Conservation (phyloP, 1,140 invertebrate species). For the Chrysomallon squamiferum region DNA sequence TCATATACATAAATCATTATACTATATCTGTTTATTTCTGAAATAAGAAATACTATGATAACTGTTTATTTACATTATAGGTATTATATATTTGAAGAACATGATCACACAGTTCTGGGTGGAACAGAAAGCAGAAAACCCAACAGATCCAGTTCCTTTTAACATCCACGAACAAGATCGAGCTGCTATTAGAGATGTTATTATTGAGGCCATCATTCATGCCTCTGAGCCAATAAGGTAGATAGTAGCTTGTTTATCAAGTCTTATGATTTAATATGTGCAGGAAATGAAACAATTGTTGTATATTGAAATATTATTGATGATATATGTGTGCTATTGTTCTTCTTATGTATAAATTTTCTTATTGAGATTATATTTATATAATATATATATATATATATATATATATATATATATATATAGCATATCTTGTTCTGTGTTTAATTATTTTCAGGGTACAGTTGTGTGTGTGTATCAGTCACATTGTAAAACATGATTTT, state of each 20-base stretch:
- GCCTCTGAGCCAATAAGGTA: slow-evolving; percentile 87
- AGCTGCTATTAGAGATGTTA: slow-evolving; percentile 87
- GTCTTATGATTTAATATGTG: background rate
- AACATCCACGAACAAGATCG: slow-evolving; percentile 96
- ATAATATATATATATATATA: too few relatives aligned
- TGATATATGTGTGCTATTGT: background rate
- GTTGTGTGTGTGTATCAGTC: slow-evolving; percentile 87
- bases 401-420: too few relatives aligned
- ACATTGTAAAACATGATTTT: slow-evolving; percentile 95
- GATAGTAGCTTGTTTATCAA: slow-evolving; percentile 4
- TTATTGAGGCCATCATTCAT: slow-evolving; percentile 94
- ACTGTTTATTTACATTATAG: too few relatives aligned
- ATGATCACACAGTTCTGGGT: slow-evolving; percentile 90
- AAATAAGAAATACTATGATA: too few relatives aligned
- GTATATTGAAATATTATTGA: background rate
- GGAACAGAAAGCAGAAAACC: slow-evolving; percentile 71
- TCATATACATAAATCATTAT: too few relatives aligned
- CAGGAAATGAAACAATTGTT: background rate
- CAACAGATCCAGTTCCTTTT: slow-evolving; percentile 80
- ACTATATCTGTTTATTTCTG: too few relatives aligned
- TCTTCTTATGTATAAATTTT: background rate
- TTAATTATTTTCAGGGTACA: slow-evolving; percentile 78
- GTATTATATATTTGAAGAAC: slow-evolving; percentile 97
- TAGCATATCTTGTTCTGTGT: too few relatives aligned
- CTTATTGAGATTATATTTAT: too few relatives aligned